Base-by-base conservation (phyloP, 1,140 invertebrate genomes). In the Carposina sasakii region DNA sequence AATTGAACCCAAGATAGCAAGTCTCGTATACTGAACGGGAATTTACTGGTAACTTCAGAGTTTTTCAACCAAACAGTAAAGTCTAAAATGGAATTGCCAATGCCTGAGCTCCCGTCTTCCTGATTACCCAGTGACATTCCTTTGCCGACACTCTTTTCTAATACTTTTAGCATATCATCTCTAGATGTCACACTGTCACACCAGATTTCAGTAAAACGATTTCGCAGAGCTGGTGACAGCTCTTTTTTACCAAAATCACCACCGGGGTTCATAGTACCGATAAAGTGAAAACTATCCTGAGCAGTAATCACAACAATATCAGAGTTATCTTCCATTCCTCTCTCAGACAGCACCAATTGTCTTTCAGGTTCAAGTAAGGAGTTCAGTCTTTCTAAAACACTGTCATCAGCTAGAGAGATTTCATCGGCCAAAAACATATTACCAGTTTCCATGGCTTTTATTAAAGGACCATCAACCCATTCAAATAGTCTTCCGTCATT, bases 231-330 rank as follows among this genome's bases (percentile, higher is more conserved):
- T 8, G 98, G 98, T 0, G 98, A 99, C 8, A 99, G 85, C 88
- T 99, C 98, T 85, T 99, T 99, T 75, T 99, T 99, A 0, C 98
- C 98, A 85, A 96, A 99, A 88, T 99, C 98, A 8, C 98, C 98
- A 13, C 97, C 97, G 16, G 98, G 98, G 88, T 99, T 99, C 98
- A 99, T 99, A 0, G 98, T 99, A 5, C 96, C 96, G 46, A 99
- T 90, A 63, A 99, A 95, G 54, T 95, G 90, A 75, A 99, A 99
- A 9, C 90, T 88, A 10, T 90, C 63, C 52, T 90, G 67, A 0
- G 98, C 98, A 22, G 87, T 85, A 24, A 96, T 89, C 0, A 81
- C 71, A 1, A 92, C 76, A 53, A 88, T 87, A 63, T 90, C 88
- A 1, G 87, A 81, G 55, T 78, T 82, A 23, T 91, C 85, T 17